Conservation (phyloP, 1,140 invertebrate genomes). For the Euwallacea similis region DNA sequence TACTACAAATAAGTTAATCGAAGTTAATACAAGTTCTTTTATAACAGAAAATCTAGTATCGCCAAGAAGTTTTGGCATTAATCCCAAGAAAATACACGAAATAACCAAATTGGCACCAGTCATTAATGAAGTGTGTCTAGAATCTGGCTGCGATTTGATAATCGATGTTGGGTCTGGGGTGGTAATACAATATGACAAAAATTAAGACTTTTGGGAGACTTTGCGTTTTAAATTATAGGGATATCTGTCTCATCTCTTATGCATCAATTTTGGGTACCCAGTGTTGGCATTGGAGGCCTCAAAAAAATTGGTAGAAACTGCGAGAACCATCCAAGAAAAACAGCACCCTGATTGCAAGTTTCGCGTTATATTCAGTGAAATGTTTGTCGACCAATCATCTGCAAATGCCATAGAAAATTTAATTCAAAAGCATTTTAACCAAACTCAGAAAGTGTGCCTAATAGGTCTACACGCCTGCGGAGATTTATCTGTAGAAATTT, state of each 20-base stretch:
- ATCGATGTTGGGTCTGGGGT: slow-evolving; percentile 82
- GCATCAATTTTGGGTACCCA: slow-evolving; percentile 63
- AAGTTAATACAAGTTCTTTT: slow-evolving; percentile 24
- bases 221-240: slow-evolving; percentile 58
- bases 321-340: slow-evolving; percentile 63
- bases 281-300: slow-evolving; percentile 76
- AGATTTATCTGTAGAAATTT: slow-evolving; percentile 73
- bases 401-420: slow-evolving; percentile 54
- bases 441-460: slow-evolving; percentile 56
- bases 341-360: slow-evolving; percentile 57
- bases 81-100: slow-evolving; percentile 71
- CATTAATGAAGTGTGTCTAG: slow-evolving; percentile 60
- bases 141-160: slow-evolving; percentile 59
- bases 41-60: slow-evolving; percentile 15
- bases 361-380: slow-evolving; percentile 61
- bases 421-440: slow-evolving; percentile 51
- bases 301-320: slow-evolving; percentile 62
- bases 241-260: slow-evolving; percentile 73
- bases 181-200: slow-evolving; percentile 53
- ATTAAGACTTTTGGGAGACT: background rate
- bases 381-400: slow-evolving; percentile 60
- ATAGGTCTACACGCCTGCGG: slow-evolving; percentile 83
- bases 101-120: slow-evolving; percentile 63
- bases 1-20: no score
- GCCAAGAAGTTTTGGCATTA: slow-evolving; percentile 39